These are phyloP conservation scores for Sebastes miniatus DNA, from an alignment of 2,797 vertebrate genomes.

Conservation along the genomic window DNA sequence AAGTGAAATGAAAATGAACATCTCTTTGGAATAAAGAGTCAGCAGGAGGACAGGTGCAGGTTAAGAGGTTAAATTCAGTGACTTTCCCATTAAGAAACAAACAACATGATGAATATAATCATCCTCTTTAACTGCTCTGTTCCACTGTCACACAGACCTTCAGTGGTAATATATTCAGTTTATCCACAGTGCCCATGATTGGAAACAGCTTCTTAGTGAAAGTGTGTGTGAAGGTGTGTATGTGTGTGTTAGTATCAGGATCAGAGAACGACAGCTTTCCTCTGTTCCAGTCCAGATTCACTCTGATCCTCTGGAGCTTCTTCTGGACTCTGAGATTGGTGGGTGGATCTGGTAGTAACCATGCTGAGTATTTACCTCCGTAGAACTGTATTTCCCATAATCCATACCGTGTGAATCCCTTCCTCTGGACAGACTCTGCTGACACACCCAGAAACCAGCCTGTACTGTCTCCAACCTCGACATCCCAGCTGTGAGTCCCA, in stretches of 20 bases:
- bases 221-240: neutral
- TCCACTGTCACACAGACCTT: too few species aligned
- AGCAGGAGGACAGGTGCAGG: too few species aligned
- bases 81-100: too few species aligned
- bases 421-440: neutral
- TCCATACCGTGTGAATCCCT: fast-evolving
- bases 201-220: neutral
- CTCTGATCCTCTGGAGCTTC: neutral
- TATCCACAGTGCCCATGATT: fast-evolving
- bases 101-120: too few species aligned
- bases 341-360: fast-evolving
- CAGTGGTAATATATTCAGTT: neutral
- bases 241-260: too few species aligned
- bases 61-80: too few species aligned
- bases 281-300: too few species aligned
- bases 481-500: neutral
- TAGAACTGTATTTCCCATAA: fast-evolving
- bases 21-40: neutral
- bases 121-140: too few species aligned
- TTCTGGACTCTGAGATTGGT: neutral
- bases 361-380: fast-evolving
- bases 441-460: fast-evolving
- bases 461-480: neutral
- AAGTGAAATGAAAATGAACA: neutral
- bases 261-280: too few species aligned